These are phyloP conservation scores for Tachina grossa DNA, from an alignment of 2,888 invertebrate genomes.

Conservation along the genomic window DNA sequence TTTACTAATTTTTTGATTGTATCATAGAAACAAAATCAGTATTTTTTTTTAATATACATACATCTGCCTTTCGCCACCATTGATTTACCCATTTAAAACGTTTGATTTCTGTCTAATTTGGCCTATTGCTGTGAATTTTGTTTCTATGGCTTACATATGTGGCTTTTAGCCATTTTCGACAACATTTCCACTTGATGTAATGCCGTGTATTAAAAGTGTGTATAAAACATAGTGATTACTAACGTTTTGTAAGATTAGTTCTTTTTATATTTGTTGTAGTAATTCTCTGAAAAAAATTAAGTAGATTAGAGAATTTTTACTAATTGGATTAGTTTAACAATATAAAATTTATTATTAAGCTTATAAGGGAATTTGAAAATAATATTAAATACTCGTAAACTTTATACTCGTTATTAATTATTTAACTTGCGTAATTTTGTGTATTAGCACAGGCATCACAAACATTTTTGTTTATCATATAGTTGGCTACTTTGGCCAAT, in stretches of 20 bases:
- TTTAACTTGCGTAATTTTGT: too few relatives aligned
- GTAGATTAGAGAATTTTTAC: not conserved
- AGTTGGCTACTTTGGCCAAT: too few relatives aligned
- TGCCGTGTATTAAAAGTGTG: not conserved
- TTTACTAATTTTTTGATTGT: slow-evolving; percentile 55
- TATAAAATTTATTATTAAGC: slow-evolving; percentile 10
- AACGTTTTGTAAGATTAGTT: not conserved
- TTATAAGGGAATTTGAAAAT: not conserved
- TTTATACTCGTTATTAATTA: too few relatives aligned
- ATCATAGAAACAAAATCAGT: not conserved
- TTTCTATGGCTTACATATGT: slow-evolving; percentile 43
- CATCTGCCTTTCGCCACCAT: slow-evolving; percentile 7
- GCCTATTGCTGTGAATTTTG: slow-evolving; percentile 36
- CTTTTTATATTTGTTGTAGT: not conserved
- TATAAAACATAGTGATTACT: slow-evolving; percentile 15
- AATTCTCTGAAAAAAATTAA: not conserved
- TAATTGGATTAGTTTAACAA: slow-evolving; percentile 27
- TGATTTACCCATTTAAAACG: slow-evolving; percentile 44
- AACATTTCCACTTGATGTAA: slow-evolving; percentile 17
- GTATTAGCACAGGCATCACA: too few relatives aligned
- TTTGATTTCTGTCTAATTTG: slow-evolving; percentile 51
- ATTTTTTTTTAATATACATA: not conserved
- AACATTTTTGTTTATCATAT: too few relatives aligned
- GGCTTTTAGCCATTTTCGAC: slow-evolving; percentile 34
- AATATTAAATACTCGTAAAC: too few relatives aligned